Evolutionary conservation across 2,888 invertebrate species (phyloP).

Genomic region (Drosophila longiperda): DNA sequence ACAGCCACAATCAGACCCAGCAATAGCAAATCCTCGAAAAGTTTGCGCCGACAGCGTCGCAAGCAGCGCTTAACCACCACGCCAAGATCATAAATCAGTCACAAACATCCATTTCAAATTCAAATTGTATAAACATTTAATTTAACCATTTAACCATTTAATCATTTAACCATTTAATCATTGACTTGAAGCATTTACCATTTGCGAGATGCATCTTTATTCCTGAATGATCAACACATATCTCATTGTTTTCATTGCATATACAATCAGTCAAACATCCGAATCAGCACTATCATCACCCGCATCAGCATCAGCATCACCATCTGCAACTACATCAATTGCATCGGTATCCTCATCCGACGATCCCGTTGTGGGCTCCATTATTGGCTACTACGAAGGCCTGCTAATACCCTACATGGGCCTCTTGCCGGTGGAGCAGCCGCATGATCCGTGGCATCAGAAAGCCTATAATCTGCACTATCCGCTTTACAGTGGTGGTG

Average conservation of each 20-base stretch:
- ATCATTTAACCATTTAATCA: neutral
- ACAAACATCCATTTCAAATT: constrained; percentile 1
- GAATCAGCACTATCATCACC: constrained; percentile 3
- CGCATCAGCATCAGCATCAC: constrained; percentile 6
- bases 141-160: neutral
- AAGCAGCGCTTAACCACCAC: constrained; percentile 23
- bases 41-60: constrained; percentile 40
- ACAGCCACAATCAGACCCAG: constrained; percentile 9
- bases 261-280: constrained; percentile 63
- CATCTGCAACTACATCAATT: constrained; percentile 24
- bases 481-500: constrained; percentile 71
- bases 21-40: constrained; percentile 33
- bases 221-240: constrained; percentile 36
- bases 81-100: constrained; percentile 7
- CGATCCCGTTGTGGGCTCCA: constrained; percentile 52
- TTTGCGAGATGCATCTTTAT: constrained; percentile 14
- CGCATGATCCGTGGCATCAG: constrained; percentile 81
- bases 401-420: constrained; percentile 82
- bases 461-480: constrained; percentile 70
- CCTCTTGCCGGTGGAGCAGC: constrained; percentile 58
- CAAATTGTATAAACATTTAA: neutral
- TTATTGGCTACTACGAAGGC: constrained; percentile 47
- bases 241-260: constrained; percentile 55
- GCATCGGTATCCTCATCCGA: constrained; percentile 18
- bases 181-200: constrained; percentile 11